Evolutionary conservation across 1,140 invertebrate genomes (phyloP), one percentile per base, ranked within the genome.

Genomic region (Zaprionus davidi): DNA sequence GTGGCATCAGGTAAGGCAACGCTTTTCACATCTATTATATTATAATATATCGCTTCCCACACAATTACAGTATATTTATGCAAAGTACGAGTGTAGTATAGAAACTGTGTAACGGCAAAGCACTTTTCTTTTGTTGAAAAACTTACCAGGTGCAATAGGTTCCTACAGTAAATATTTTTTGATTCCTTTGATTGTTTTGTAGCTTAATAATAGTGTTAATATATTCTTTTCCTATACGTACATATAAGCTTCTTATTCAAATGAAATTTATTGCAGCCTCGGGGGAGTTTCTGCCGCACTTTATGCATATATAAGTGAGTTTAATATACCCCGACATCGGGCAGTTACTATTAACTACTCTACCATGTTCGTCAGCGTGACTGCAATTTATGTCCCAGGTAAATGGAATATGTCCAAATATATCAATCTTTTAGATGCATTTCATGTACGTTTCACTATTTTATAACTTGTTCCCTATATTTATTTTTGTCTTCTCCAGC

Each of bases 221-320:
- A 7, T 13, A 70, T 46, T n/a, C n/a, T 44, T 20, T 60, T 28
- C 15, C 24, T n/a, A 31, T 28, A 15, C 38, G 11, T 22, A 17
- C 38, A n/a, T 22, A 17, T 22, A 20, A 7, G 1, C 2, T 7
- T 12, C 2, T 44, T 7, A 15, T n/a, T 46, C 15, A 2, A 2
- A 31, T 26, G 9, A 20, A 0, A 31, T 34, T 57, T n/a, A 22
- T 44, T 83, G 12, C 44, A 94, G 94, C 71, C 92, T 94, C 71
- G 93, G 94, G 0, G 94, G 93, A 6, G 92, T 94, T 0, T 93
- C 94, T 7, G 93, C 93, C 1, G 93, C 94, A 7, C 87, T 93
- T 11, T 94, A 94, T 90, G 93, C 94, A 1, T 94, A 94, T 76
- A 70, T 94, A 0, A 93, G 94, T 28, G 94, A 94, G 77, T 94